Conservation (phyloP, 2,797 vertebrate genomes). For the Pyrrhura leucotis region DNA sequence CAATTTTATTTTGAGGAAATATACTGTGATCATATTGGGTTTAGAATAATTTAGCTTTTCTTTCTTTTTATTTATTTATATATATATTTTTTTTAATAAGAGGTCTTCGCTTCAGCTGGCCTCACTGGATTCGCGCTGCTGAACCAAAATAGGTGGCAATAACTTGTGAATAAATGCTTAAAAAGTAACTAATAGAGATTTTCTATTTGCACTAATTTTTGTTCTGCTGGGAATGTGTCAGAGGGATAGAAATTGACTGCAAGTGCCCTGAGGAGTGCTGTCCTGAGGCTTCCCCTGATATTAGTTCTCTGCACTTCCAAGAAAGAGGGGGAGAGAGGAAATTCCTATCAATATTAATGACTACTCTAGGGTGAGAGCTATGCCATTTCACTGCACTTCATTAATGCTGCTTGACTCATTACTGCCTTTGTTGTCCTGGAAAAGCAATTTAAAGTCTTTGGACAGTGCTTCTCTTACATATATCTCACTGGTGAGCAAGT, state of each 20-base stretch:
- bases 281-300: background rate
- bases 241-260: background rate
- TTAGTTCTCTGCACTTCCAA: background rate
- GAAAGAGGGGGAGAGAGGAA: background rate
- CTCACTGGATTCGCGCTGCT: background rate
- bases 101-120: background rate
- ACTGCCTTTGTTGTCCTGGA: background rate
- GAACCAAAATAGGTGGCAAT: background rate
- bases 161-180: background rate
- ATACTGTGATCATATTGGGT: background rate
- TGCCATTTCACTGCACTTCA: background rate
- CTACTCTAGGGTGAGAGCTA: background rate
- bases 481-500: background rate
- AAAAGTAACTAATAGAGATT: background rate
- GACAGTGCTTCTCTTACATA: background rate
- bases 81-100: background rate
- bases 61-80: too few relatives aligned
- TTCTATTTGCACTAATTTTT: background rate
- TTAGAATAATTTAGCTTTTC: background rate
- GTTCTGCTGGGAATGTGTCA: background rate
- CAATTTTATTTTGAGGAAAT: background rate
- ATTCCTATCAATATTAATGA: conserved; percentile 18
- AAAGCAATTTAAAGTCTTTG: background rate
- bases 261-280: background rate
- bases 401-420: background rate